A percentile compares a stretch with the other conserved stretches of the same genome.
phyloP scores from a whole-genome alignment of 2,113 vertebrate genomes.

The Struthio camelus region DNA sequence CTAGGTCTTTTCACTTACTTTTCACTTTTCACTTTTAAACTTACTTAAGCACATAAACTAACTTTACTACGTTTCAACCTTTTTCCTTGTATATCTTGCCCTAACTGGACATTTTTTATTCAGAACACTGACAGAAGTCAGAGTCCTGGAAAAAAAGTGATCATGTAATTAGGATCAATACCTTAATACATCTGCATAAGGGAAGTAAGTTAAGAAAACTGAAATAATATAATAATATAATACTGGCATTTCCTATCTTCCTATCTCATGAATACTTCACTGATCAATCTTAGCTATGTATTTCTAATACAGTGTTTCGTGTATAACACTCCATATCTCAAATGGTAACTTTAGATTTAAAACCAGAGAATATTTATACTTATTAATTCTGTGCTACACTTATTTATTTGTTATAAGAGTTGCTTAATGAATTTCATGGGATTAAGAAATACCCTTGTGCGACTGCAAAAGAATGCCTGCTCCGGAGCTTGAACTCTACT shows the following conservation, averaged over 20 bases:
- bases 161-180: background rate
- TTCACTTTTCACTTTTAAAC: too few relatives aligned
- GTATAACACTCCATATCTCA: background rate
- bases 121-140: background rate
- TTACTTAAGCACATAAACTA: background rate
- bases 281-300: background rate
- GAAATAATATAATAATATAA: background rate
- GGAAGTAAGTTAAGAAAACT: background rate
- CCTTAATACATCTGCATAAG: background rate
- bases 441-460: background rate
- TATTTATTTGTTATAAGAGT: background rate
- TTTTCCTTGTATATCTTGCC: background rate
- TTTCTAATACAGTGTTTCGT: background rate
- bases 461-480: background rate
- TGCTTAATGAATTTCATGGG: background rate
- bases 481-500: background rate
- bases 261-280: background rate
- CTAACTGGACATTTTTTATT: background rate
- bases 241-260: background rate
- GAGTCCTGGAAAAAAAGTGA: background rate
- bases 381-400: background rate
- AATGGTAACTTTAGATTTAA: background rate
- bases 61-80: background rate
- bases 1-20: too few relatives aligned
- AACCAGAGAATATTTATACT: background rate